These are phyloP conservation scores for Alloscopus bannaensis DNA, from an alignment of 2,888 invertebrate species.

Conservation along the genomic window DNA sequence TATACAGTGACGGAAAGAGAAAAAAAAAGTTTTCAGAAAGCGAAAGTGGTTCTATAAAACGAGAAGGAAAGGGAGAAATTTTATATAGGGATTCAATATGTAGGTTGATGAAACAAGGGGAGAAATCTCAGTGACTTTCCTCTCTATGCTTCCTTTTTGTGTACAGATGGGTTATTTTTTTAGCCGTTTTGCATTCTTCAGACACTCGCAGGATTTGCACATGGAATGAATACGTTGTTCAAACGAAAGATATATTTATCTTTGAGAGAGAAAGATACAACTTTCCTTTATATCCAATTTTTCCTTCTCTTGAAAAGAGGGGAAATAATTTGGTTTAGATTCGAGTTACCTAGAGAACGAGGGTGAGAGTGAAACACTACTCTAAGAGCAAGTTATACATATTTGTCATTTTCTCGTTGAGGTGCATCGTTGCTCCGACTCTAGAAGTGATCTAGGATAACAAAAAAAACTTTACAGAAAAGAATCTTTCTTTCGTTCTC, in stretches of 20 bases:
- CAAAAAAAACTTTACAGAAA: constrained; percentile 29
- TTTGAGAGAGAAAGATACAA: constrained; percentile 25
- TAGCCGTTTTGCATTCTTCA: constrained; percentile 52
- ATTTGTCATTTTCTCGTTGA: constrained; percentile 11
- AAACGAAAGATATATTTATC: no score
- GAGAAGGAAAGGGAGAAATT: no score
- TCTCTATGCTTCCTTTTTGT: constrained; percentile 10
- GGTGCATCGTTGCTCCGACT: no score
- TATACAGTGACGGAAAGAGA: no score
- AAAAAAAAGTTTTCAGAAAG: no score
- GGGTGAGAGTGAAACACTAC: no score
- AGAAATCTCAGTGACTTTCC: constrained; percentile 40
- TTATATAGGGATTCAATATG: no score
- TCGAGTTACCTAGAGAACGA: constrained; percentile 16
- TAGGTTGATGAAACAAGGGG: constrained; percentile 5
- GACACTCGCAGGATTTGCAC: constrained; percentile 40
- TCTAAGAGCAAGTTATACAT: no score
- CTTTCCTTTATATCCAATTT: constrained; percentile 44
- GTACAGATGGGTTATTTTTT: constrained; percentile 19
- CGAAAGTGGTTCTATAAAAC: no score
- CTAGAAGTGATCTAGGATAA: constrained; percentile 21
- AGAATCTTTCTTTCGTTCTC: no score
- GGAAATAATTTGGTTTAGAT: constrained; percentile 51
- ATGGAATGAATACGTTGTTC: constrained; percentile 49
- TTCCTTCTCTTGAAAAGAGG: constrained; percentile 30